Conservation (phyloP, 30 jellyfish, hydroid and myxozoan species). For the Nemopilema nomurai region DNA sequence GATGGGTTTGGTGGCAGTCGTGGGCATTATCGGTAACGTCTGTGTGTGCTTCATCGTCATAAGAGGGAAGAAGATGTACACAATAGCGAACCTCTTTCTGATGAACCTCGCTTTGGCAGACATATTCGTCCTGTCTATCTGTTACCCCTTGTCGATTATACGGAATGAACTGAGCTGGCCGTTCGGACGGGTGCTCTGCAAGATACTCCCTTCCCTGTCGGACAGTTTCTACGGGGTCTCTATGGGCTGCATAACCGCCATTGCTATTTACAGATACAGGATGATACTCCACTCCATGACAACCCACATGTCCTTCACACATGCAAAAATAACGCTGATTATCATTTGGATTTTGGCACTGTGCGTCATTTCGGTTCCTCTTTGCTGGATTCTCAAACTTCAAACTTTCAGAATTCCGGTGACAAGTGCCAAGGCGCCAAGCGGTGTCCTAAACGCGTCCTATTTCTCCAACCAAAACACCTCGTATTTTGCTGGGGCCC, state of each 20-base stretch:
- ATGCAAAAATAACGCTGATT: conserved; percentile 63
- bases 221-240: conserved; percentile 95
- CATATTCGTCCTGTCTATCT: conserved; percentile 62
- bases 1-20: conserved; percentile 68
- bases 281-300: conserved; percentile 87
- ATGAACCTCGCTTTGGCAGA: conserved; percentile 95
- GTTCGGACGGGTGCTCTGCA: conserved; percentile 77
- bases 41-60: conserved; percentile 79
- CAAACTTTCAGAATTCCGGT: not conserved
- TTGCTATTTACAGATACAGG: conserved; percentile 84
- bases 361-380: conserved; percentile 85
- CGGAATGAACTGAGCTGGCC: conserved; percentile 77
- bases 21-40: conserved; percentile 78
- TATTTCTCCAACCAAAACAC: not conserved
- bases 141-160: conserved; percentile 75
- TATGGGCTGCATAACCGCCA: conserved; percentile 90
- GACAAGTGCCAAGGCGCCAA: not conserved
- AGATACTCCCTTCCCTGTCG: conserved; percentile 72
- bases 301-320: conserved; percentile 73
- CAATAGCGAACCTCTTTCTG: conserved; percentile 86
- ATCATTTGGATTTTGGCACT: conserved; percentile 75
- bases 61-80: conserved; percentile 83
- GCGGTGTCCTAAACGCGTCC: not conserved
- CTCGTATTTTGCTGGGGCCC: not conserved
- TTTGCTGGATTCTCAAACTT: conserved; percentile 65